Percentiles rank a stretch among this genome's conserved stretches.
These are phyloP conservation scores for Bradypus variegatus DNA, from an alignment of 2,797 vertebrate genomes.

Conservation along the genomic window DNA sequence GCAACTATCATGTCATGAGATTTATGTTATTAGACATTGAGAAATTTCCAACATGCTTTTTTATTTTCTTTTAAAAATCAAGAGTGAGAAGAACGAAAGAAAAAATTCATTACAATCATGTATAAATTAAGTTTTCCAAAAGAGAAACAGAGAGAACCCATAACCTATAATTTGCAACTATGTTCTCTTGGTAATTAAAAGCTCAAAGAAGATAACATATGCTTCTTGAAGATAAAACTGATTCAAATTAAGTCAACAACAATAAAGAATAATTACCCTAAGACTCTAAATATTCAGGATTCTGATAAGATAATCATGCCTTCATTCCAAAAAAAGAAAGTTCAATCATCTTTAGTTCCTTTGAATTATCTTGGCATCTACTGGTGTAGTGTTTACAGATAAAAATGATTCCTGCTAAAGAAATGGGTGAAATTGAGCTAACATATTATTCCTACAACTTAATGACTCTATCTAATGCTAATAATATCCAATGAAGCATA, in stretches of 20 bases:
- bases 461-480: neutral
- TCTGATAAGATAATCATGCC: slow-evolving; percentile 16
- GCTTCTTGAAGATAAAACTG: neutral
- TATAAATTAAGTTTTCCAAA: slow-evolving; percentile 9
- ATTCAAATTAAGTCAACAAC: slow-evolving; percentile 32
- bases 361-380: slow-evolving; percentile 22
- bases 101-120: slow-evolving; percentile 1
- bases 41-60: neutral
- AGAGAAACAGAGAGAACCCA: neutral
- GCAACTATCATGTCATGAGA: neutral
- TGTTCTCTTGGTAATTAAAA: slow-evolving; percentile 5
- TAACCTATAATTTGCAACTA: slow-evolving; percentile 1
- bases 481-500: slow-evolving; percentile 19
- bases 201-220: neutral
- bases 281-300: neutral
- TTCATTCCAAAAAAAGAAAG: neutral
- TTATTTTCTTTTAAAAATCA: slow-evolving; percentile 39
- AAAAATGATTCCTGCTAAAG: slow-evolving; percentile 44
- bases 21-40: slow-evolving; percentile 20
- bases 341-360: slow-evolving; percentile 8
- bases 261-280: neutral
- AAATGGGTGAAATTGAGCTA: neutral
- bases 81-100: neutral
- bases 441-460: neutral
- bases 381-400: neutral